Evolutionary conservation across 92 coral and sea anemone genomes (phyloP).

Genomic region (Phenganax marumi): DNA sequence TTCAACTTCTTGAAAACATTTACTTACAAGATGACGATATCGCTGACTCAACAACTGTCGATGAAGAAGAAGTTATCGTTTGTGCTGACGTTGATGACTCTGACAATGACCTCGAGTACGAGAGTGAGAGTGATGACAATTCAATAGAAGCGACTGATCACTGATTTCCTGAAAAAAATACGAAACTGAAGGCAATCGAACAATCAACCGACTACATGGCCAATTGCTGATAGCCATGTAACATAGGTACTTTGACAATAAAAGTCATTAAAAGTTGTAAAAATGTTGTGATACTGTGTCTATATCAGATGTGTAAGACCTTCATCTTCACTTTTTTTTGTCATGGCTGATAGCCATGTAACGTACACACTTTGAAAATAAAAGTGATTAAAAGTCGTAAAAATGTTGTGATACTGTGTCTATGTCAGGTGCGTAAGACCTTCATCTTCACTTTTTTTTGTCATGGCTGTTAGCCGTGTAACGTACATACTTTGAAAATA

Average conservation of each 20-base stretch:
- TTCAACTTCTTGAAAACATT: no score
- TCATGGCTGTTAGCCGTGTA: no score
- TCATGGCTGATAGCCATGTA: no score
- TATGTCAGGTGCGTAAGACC: no score
- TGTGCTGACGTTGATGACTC: background rate
- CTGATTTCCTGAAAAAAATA: background rate
- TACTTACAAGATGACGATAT: background rate
- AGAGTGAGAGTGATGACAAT: slow-evolving; percentile 4
- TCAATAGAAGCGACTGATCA: background rate
- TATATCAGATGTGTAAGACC: no score
- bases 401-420: no score
- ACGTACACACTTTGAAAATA: no score
- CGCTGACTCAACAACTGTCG: background rate
- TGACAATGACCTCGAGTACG: background rate
- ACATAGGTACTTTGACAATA: no score
- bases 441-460: no score
- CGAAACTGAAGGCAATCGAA: background rate
- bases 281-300: background rate
- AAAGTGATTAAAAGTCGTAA: no score
- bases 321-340: no score
- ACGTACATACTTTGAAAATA: no score
- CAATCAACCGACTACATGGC: background rate
- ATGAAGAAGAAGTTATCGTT: background rate
- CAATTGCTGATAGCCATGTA: background rate
- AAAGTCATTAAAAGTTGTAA: background rate